phyloP scores from a whole-genome alignment of 2,113 vertebrate species.

The Cephalopterus ornatus region DNA sequence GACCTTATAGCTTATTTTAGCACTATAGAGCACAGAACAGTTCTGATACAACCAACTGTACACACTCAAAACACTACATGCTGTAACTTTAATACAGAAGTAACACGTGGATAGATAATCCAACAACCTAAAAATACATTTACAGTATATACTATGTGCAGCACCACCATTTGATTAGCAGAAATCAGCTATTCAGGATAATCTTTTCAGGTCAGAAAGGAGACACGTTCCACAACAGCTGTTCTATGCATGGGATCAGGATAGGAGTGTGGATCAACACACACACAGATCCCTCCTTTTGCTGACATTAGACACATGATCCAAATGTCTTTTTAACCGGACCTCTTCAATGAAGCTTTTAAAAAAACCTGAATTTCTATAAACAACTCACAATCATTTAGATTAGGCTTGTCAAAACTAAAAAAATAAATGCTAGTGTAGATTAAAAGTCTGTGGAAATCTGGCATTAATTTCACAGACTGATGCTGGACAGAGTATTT shows the following conservation, averaged over 20 bases:
- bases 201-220: conserved; percentile 15
- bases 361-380: background rate
- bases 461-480: background rate
- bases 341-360: background rate
- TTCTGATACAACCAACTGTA: background rate
- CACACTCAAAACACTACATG: background rate
- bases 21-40: background rate
- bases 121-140: conserved; percentile 4
- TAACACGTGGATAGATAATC: background rate
- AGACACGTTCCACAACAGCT: background rate
- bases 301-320: background rate
- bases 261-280: background rate
- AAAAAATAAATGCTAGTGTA: background rate
- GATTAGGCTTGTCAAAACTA: background rate
- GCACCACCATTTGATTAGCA: background rate
- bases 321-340: background rate
- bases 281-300: background rate
- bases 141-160: background rate
- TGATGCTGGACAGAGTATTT: background rate
- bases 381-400: background rate
- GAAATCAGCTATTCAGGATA: background rate
- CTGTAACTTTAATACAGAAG: background rate
- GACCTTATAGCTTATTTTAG: background rate
- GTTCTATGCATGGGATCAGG: background rate
- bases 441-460: background rate